Conservation (phyloP, 2,113 vertebrate species). For the Vidua macroura region DNA sequence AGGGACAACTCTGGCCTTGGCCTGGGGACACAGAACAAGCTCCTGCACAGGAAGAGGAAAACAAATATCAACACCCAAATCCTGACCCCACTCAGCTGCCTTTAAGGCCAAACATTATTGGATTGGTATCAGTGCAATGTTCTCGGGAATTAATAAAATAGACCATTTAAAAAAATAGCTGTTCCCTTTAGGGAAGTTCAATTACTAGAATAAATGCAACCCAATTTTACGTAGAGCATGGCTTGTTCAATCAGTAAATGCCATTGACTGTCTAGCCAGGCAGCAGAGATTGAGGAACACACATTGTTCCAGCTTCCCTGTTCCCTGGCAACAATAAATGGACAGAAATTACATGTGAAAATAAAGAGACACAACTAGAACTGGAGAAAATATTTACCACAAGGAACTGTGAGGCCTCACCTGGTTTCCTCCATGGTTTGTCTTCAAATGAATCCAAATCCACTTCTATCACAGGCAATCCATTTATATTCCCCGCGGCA, state of each 20-base stretch:
- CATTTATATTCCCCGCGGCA: conserved; percentile 73
- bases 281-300: background rate
- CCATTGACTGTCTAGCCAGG: background rate
- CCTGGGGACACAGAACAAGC: background rate
- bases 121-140: background rate
- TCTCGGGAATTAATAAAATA: background rate
- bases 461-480: conserved; percentile 75
- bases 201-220: background rate
- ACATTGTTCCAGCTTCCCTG: background rate
- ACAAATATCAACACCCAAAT: background rate
- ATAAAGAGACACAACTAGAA: background rate
- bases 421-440: conserved; percentile 81
- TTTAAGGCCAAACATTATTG: background rate
- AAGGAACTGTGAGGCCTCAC: conserved; percentile 64
- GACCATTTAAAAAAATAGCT: background rate
- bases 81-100: background rate
- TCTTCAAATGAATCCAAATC: conserved; percentile 79
- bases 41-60: background rate
- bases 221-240: background rate
- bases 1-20: background rate
- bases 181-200: background rate
- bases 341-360: background rate
- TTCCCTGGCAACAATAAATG: background rate
- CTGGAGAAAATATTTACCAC: conserved; percentile 54
- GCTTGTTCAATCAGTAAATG: background rate